Conservation (phyloP, 2,888 invertebrate species). For the Xestia sexstrigata region DNA sequence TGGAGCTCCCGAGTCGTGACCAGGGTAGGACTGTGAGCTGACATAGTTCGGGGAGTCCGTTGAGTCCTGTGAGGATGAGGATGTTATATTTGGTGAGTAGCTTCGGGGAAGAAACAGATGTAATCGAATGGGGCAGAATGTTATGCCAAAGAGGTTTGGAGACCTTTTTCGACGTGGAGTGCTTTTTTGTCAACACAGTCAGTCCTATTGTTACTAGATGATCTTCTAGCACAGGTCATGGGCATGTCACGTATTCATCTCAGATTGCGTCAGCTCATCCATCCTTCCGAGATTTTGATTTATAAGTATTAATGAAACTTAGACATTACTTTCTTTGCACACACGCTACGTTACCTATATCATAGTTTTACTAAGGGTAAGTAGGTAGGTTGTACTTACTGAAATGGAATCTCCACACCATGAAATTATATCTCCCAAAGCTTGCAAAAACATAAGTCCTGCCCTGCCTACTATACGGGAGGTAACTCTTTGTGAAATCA, state of each 20-base stretch:
- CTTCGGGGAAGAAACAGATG: not conserved
- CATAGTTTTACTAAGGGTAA: not conserved
- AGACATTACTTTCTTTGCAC: not conserved
- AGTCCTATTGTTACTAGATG: no score
- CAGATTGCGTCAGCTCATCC: not conserved
- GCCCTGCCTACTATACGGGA: no score
- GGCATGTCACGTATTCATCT: not conserved
- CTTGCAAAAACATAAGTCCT: conserved; percentile 16
- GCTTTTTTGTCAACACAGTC: not conserved
- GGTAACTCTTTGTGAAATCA: not conserved
- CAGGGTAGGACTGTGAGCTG: conserved; percentile 75
- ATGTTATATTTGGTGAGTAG: not conserved
- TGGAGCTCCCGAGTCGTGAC: conserved; percentile 85
- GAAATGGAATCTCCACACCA: conserved; percentile 22
- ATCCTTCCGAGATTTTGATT: not conserved
- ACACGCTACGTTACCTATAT: not conserved
- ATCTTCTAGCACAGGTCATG: not conserved
- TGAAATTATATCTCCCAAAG: conserved; percentile 4
- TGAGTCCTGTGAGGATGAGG: conserved; percentile 73
- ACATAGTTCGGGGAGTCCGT: conserved; percentile 77
- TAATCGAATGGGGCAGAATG: not conserved
- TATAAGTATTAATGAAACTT: not conserved
- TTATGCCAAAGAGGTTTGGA: not conserved
- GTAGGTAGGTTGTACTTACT: conserved; percentile 28
- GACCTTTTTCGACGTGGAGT: not conserved